These are phyloP conservation scores for Diachrysia chrysitis DNA, from an alignment of 2,888 invertebrate species.

Conservation along the genomic window DNA sequence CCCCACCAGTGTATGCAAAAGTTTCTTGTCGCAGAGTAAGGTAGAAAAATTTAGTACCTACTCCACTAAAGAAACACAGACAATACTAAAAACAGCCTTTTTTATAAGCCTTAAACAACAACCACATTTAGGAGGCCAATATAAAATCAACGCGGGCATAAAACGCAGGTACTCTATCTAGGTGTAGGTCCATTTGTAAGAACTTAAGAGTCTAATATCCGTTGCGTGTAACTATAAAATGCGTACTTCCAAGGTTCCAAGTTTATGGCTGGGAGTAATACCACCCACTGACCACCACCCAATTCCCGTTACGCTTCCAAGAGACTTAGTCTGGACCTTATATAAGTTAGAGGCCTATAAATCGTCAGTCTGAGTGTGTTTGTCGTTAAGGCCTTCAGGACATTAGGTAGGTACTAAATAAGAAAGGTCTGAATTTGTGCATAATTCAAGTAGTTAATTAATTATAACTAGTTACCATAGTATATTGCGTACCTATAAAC, in stretches of 20 bases:
- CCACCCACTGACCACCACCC: slow-evolving; percentile 25
- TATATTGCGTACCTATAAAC: no score
- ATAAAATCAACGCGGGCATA: background rate
- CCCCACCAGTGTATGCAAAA: background rate
- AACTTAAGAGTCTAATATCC: slow-evolving; percentile 25
- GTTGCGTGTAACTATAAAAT: slow-evolving; percentile 42
- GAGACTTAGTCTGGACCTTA: slow-evolving; percentile 23
- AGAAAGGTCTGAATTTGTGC: background rate
- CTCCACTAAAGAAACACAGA: background rate
- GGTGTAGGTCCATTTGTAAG: slow-evolving; percentile 14
- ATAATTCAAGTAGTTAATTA: background rate
- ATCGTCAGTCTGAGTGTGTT: slow-evolving; percentile 24
- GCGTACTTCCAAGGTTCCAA: slow-evolving; percentile 29
- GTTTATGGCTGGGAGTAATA: slow-evolving; percentile 36
- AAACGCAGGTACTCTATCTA: slow-evolving; percentile 6
- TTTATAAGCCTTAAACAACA: slow-evolving; percentile 4
- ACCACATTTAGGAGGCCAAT: slow-evolving; percentile 4
- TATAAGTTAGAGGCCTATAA: slow-evolving; percentile 26
- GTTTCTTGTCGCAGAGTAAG: background rate
- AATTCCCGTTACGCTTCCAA: slow-evolving; percentile 40
- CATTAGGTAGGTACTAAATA: background rate
- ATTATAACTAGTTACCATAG: no score
- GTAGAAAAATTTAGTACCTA: background rate
- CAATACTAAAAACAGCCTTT: background rate
- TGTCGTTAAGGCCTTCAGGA: background rate